Evolutionary conservation across 2,113 vertebrate species (phyloP).

Genomic region (Platysteira castanea): DNA sequence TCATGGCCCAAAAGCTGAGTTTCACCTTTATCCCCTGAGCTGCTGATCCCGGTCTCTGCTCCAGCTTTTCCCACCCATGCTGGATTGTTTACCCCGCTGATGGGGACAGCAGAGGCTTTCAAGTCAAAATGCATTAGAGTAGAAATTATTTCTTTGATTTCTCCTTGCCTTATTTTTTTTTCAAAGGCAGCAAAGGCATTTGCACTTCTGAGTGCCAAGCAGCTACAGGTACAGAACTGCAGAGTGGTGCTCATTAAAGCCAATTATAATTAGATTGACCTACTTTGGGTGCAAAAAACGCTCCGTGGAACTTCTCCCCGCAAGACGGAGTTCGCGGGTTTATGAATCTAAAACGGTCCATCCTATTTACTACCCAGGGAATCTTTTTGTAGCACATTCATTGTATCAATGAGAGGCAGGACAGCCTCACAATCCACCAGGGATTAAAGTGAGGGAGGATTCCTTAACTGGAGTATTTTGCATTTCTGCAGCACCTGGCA

Average conservation of each 20-base stretch:
- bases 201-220: conserved; percentile 12
- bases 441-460: not conserved
- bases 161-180: not conserved
- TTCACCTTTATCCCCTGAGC: not conserved
- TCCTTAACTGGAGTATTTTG: not conserved
- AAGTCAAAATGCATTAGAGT: not conserved
- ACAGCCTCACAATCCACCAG: not conserved
- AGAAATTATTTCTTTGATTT: conserved; percentile 36
- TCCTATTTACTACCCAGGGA: conserved; percentile 7
- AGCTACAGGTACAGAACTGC: conserved; percentile 37
- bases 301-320: not conserved
- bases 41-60: not conserved
- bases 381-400: not conserved
- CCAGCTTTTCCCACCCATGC: not conserved
- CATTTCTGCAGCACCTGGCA: not conserved
- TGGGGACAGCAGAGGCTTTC: not conserved
- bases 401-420: not conserved
- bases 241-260: conserved; percentile 20
- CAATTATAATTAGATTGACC: conserved; percentile 48
- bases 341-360: not conserved
- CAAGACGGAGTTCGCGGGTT: not conserved
- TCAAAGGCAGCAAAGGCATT: conserved; percentile 5
- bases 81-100: not conserved
- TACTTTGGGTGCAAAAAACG: not conserved
- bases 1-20: rapidly evolving